Percentiles rank a stretch among this genome's conserved stretches.
These are phyloP conservation scores for Plusia festucae DNA, from an alignment of 2,888 invertebrate genomes.

Conservation along the genomic window DNA sequence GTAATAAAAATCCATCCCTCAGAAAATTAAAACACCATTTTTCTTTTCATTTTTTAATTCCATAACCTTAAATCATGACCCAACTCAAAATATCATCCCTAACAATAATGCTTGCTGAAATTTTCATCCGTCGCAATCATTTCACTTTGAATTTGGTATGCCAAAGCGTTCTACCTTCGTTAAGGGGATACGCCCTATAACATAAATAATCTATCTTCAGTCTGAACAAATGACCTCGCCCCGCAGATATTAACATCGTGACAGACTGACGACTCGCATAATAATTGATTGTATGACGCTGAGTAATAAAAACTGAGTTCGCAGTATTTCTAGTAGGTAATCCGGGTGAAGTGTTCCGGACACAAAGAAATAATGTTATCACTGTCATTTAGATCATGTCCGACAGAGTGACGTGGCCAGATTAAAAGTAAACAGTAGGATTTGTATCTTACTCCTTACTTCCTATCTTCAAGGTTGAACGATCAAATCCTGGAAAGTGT, in stretches of 20 bases:
- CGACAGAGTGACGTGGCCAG: background rate
- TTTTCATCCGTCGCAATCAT: background rate
- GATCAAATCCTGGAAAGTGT: background rate
- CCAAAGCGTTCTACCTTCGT: background rate
- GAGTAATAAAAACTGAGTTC: constrained; percentile 36
- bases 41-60: too few relatives aligned
- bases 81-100: background rate
- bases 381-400: background rate
- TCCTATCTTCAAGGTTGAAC: background rate
- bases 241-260: constrained; percentile 47
- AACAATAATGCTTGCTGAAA: background rate
- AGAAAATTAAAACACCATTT: background rate
- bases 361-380: constrained; percentile 14
- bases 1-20: background rate
- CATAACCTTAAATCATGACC: background rate
- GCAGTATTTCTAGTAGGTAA: constrained; percentile 18
- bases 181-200: background rate
- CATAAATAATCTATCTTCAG: constrained; percentile 22
- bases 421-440: background rate
- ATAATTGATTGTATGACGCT: constrained; percentile 25
- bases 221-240: constrained; percentile 41
- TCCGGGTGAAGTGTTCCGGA: constrained; percentile 36
- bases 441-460: background rate
- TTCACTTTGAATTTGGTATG: too few relatives aligned
- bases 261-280: constrained; percentile 35